phyloP scores from a whole-genome alignment of 1,140 invertebrate species.

The Pachypeltis micranthus region DNA sequence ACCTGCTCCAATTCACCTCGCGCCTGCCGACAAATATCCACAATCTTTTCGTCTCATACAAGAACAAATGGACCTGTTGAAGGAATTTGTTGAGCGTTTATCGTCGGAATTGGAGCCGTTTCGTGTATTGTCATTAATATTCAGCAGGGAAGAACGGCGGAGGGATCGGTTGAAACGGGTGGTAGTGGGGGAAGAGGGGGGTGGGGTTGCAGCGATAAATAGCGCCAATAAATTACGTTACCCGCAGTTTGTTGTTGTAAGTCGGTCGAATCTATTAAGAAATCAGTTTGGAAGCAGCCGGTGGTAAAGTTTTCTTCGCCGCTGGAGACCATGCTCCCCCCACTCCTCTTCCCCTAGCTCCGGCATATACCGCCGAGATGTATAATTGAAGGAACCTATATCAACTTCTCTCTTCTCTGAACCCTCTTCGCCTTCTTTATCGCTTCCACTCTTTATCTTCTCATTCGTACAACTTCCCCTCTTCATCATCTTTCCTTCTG shows the following conservation, averaged over 20 bases:
- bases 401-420: neutral
- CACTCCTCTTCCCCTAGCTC: neutral
- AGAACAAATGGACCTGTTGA: too few species aligned
- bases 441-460: slow-evolving; percentile 2
- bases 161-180: too few species aligned
- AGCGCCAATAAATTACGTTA: neutral
- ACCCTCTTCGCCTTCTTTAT: neutral
- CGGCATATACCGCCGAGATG: neutral
- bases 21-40: too few species aligned
- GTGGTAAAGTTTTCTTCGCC: slow-evolving; percentile 8
- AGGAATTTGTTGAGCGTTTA: too few species aligned
- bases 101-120: too few species aligned
- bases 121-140: too few species aligned
- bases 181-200: neutral
- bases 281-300: slow-evolving; percentile 6
- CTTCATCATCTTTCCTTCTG: slow-evolving; percentile 1
- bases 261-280: slow-evolving; percentile 6
- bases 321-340: neutral
- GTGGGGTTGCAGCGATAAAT: too few species aligned
- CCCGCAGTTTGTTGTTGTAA: slow-evolving; percentile 3
- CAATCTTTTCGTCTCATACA: too few species aligned
- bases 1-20: too few species aligned
- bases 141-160: too few species aligned
- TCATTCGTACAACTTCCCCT: neutral
- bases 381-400: slow-evolving; percentile 1